Base-by-base conservation (phyloP, 1,140 invertebrate species). In the Zophobas atratus region DNA sequence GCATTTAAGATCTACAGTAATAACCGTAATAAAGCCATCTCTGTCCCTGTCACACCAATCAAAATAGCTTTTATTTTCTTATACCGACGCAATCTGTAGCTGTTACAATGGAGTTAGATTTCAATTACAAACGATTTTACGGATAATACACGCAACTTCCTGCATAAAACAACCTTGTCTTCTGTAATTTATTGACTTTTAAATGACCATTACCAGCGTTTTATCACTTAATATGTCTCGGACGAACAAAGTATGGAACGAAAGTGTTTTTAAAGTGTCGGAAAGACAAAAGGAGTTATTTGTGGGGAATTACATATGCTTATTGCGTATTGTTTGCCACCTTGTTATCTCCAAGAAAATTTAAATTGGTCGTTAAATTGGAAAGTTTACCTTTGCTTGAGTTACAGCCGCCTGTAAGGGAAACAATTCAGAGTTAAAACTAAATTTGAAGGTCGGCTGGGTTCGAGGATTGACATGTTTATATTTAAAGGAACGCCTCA, bases 121-220 rank as follows among this genome's bases (percentile, higher is more conserved):
- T 67, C 60, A 67, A 67, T 67, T 67, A 67, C 43, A 39, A 8
- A 38, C 39, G 60, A 67, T 67, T 67, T 67, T 67, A 67, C 41
- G 60, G 60, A 43, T 67, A 38, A 43, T 43, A 67, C 39, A 67
- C 2, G 20, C 39, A 67, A 67, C 60, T 67, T 67, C 60, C 60
- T 67, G 60, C 60, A 67, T 41, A 67, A 67, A 67, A 67, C 39
- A 39, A 67, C 60, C 20, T 67, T 43, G 60, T 67, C 39, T 8
- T 38, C 60, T 0, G 8, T 67, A 67, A 67, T 67, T 67, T 67
- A 67, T 41, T n/a, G 60, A 67, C 60, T 67, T 43, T 67, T 67
- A 67, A 67, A 67, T 38, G 57, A 63, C 57, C 57, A 41, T 39
- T 63, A 36, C 34, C 6, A 6, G 57, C 39, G 57, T 63, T 63